phyloP scores from a whole-genome alignment of 2,113 vertebrate genomes.

The Thinocorus orbignyianus region DNA sequence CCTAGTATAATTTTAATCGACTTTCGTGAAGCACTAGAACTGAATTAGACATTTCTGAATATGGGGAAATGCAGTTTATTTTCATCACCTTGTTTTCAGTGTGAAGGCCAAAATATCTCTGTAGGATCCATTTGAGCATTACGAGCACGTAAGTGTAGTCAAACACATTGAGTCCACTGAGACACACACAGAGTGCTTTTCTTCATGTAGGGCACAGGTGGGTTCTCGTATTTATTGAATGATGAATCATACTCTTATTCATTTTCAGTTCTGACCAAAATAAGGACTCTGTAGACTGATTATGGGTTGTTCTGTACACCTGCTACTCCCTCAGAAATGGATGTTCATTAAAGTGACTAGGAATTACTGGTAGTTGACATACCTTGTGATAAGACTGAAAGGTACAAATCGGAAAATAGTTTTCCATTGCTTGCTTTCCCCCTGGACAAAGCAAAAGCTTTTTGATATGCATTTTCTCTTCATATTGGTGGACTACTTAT shows the following conservation, averaged over 20 bases:
- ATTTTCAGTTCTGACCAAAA: conserved; percentile 6
- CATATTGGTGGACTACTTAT: background rate
- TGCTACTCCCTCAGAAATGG: background rate
- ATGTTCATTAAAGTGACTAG: background rate
- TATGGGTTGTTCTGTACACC: background rate
- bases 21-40: background rate
- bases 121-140: background rate
- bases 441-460: background rate
- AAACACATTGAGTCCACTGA: background rate
- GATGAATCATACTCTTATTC: background rate
- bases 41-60: background rate
- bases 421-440: background rate
- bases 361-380: background rate
- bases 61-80: background rate
- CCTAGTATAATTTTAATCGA: background rate
- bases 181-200: background rate
- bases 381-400: background rate
- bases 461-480: background rate
- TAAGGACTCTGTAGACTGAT: background rate
- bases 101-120: background rate
- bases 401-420: background rate
- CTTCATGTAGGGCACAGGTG: background rate
- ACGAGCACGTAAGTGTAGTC: background rate
- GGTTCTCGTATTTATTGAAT: background rate
- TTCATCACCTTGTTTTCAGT: background rate